Evolutionary conservation across 2,888 invertebrate genomes (phyloP), one percentile per base, ranked within the genome.

Genomic region (Stratiomys singularior): DNA sequence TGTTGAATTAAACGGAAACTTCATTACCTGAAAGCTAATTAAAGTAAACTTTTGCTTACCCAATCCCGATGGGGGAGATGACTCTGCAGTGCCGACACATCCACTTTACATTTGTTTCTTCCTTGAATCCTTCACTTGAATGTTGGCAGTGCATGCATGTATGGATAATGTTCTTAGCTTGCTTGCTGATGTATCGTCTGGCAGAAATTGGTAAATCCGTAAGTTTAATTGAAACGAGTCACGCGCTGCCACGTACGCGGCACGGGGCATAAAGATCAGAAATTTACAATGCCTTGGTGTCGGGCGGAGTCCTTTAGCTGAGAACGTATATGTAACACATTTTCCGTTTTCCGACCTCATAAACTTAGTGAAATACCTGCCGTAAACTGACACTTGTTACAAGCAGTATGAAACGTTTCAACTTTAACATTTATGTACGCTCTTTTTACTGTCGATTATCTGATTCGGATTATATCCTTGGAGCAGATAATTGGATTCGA

Each of bases 1-100:
- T 44, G 67, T 56, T 72, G 72, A 72, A 72, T 72, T 72, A 27
- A 72, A 72, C 72, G 72, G 72, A 72, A 72, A 72, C 56, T 72
- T 72, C 72, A 72, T 72, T 72, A 72, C 56, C 28, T 18, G n/a
- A 44, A 72, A 72, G 72, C 58, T 72, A 72, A 72, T 72, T 72
- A 72, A 72, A 72, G 72, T 30, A 72, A 72, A 72, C 72, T 72
- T 72, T 72, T 66, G 66, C 21, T 15, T n/a, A n/a, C 37, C 37
- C n/a, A 1, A 4, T 1, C n/a, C 7, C 15, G 66, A 9, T n/a
- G 7, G 37, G 0, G 66, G 37, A n/a, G 56, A 56, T 44, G 7
- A 44, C 44, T n/a, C n/a, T n/a, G n/a, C n/a, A n/a, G n/a, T n/a
- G n/a, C n/a, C n/a, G n/a, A n/a, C n/a, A n/a, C n/a, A n/a, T n/a